Evolutionary conservation across 2,888 invertebrate genomes (phyloP), one percentile per base, ranked within the genome.

Genomic region (Biston stratarius): DNA sequence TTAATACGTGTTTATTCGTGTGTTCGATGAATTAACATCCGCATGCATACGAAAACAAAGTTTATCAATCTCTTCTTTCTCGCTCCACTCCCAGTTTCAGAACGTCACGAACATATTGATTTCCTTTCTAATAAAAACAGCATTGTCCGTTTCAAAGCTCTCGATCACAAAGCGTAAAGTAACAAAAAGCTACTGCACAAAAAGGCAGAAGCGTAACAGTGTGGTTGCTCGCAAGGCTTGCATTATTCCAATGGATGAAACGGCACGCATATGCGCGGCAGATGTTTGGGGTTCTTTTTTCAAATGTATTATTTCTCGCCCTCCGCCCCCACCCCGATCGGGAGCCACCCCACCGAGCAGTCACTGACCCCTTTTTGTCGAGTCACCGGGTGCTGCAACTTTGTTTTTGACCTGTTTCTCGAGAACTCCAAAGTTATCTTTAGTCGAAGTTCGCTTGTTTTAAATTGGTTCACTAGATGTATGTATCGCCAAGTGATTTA

Each of bases 211-310:
- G 76, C 81, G 80, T 85, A 85, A 85, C 84, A 85, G 81, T 87
- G 88, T 79, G 87, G 88, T 89, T 88, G 84, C 85, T 83, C 82
- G 88, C 87, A 85, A 90, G 82, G 87, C 90, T 90, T 88, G 89
- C 90, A 89, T 92, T 92, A 90, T 91, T 88, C 78, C 83, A 83
- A 80, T 82, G 83, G 87, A 86, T 86, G 84, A 81, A 90, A 87
- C 83, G 83, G 77, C 87, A 87, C 87, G 87, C 93, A 93, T 88
- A 92, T 94, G 93, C 87, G 87, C 82, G 83, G 88, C 93, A 94
- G 94, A 93, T 94, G 94, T 90, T 91, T 83, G 84, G 90, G 91
- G 92, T 85, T 89, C 83, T 85, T 90, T 90, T 92, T 92, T 90
- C 85, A 87, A 89, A 91, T 87, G 86, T 90, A 86, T 91, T 90